phyloP scores from a whole-genome alignment of 2,113 vertebrate genomes.

The Albula glossodonta region DNA sequence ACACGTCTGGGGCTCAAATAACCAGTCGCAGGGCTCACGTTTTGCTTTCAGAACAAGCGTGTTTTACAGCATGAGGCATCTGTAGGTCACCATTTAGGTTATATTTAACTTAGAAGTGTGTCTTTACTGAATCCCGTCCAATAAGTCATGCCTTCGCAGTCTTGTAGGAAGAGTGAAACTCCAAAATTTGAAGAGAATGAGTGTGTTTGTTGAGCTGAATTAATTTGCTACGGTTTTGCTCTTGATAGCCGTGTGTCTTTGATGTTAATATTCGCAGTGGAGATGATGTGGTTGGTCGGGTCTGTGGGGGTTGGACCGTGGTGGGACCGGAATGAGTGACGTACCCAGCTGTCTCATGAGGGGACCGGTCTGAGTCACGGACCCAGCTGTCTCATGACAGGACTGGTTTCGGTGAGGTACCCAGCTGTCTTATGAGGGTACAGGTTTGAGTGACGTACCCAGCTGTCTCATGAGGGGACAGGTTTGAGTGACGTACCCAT shows the following conservation, averaged over 20 bases:
- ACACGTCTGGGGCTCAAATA: no score
- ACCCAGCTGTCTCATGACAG: conserved; percentile 52
- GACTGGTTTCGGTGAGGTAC: background rate
- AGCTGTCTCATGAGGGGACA: background rate
- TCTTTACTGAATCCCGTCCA: no score
- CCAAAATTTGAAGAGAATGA: no score
- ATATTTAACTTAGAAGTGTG: no score
- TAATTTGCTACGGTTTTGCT: no score
- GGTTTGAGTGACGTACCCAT: background rate
- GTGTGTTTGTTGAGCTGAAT: no score
- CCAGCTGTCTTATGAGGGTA: background rate
- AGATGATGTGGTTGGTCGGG: background rate
- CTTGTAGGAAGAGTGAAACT: no score
- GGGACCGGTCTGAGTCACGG: conserved; percentile 26
- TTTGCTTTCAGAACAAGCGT: no score
- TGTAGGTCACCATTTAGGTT: no score
- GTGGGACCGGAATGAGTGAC: background rate
- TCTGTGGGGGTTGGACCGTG: background rate
- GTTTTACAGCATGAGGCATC: no score
- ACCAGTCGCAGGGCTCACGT: no score
- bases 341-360: conserved; percentile 71
- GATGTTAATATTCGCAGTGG: background rate
- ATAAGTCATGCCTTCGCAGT: no score
- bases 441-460: background rate
- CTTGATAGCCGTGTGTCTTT: background rate